Percentiles rank a stretch among this genome's conserved stretches.
phyloP scores from a whole-genome alignment of 2,888 invertebrate species.

The Lamellibrachia satsuma region DNA sequence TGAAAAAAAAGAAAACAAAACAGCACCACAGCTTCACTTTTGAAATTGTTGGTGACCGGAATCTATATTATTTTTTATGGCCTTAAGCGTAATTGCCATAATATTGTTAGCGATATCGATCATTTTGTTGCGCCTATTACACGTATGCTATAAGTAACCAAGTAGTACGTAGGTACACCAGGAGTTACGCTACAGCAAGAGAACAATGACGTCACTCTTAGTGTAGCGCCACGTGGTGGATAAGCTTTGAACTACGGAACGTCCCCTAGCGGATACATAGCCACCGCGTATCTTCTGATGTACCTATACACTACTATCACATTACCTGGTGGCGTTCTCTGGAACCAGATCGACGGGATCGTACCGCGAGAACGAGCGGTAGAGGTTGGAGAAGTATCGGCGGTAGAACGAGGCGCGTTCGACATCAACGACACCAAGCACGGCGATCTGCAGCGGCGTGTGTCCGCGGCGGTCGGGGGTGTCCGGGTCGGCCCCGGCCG shows the following conservation, averaged over 20 bases:
- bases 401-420: constrained; percentile 34
- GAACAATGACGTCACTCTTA: too few relatives aligned
- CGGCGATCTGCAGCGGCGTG: constrained; percentile 37
- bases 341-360: constrained; percentile 34
- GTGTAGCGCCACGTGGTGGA: too few relatives aligned
- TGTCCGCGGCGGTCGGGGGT: constrained; percentile 32
- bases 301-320: too few relatives aligned
- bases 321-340: constrained; percentile 27
- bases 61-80: background rate
- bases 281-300: too few relatives aligned
- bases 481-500: constrained; percentile 33
- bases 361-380: constrained; percentile 37
- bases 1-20: too few relatives aligned
- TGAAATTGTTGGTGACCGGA: too few relatives aligned
- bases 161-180: too few relatives aligned
- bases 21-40: too few relatives aligned
- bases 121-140: background rate
- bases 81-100: background rate
- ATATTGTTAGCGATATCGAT: background rate
- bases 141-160: background rate
- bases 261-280: too few relatives aligned
- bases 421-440: constrained; percentile 34
- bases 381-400: constrained; percentile 43
- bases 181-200: too few relatives aligned
- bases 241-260: too few relatives aligned